Conservation (phyloP, 1,140 invertebrate genomes). For the Eumaeus atala region DNA sequence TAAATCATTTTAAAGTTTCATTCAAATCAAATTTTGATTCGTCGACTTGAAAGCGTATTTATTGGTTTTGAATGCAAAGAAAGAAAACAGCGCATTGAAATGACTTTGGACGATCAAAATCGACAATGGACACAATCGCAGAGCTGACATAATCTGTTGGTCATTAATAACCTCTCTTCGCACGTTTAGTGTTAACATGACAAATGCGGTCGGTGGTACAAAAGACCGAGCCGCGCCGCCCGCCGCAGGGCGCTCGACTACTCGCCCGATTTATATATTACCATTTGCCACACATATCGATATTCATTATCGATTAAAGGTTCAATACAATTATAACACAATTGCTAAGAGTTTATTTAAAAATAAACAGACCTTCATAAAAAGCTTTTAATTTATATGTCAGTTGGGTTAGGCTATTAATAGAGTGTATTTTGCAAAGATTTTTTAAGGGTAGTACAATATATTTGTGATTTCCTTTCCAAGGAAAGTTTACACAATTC, state of each 20-base stretch:
- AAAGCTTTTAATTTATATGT: too few species aligned
- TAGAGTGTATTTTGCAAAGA: too few species aligned
- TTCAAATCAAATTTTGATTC: slow-evolving; percentile 9
- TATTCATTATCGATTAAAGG: slow-evolving; percentile 17
- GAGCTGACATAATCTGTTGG: slow-evolving; percentile 53
- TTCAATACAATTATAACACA: background rate
- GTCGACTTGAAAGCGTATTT: slow-evolving; percentile 27
- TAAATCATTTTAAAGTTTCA: slow-evolving; percentile 19
- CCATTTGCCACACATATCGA: slow-evolving; percentile 42
- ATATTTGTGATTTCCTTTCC: too few species aligned
- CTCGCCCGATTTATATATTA: slow-evolving; percentile 35
- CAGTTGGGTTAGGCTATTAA: too few species aligned
- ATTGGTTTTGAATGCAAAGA: slow-evolving; percentile 48
- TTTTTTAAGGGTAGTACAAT: too few species aligned
- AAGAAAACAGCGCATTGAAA: slow-evolving; percentile 37
- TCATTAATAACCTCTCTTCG: slow-evolving; percentile 68
- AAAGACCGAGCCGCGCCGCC: slow-evolving; percentile 26
- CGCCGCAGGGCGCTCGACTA: slow-evolving; percentile 45
- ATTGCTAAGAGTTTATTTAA: too few species aligned
- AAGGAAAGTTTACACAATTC: too few species aligned
- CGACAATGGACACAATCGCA: slow-evolving; percentile 51
- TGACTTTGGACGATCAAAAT: slow-evolving; percentile 27
- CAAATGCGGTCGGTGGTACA: slow-evolving; percentile 48
- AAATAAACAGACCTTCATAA: too few species aligned
- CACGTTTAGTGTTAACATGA: slow-evolving; percentile 68